Percentiles rank a stretch among this genome's conserved stretches.
These are phyloP conservation scores for Colossoma macropomum DNA, from an alignment of 2,113 vertebrate genomes.

Conservation along the genomic window DNA sequence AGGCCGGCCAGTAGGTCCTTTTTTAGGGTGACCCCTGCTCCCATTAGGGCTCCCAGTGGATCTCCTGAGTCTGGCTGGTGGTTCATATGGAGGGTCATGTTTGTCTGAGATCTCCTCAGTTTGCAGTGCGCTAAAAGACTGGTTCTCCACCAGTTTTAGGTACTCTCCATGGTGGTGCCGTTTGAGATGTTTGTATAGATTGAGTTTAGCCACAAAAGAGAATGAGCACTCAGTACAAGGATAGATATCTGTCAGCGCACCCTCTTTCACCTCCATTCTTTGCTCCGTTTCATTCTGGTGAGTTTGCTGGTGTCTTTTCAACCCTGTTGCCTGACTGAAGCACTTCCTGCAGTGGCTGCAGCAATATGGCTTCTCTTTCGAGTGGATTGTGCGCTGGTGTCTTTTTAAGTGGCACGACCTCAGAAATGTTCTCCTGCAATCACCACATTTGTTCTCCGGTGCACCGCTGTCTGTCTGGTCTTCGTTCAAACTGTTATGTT, in stretches of 20 bases:
- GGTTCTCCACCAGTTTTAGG: conserved; percentile 38
- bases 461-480: background rate
- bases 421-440: conserved; percentile 57
- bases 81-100: conserved; percentile 53
- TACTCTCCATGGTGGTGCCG: conserved; percentile 48
- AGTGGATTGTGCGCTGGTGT: conserved; percentile 61
- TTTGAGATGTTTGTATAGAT: conserved; percentile 51
- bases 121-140: background rate
- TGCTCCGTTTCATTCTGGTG: conserved; percentile 37
- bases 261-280: background rate
- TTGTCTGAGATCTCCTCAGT: conserved; percentile 19
- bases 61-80: conserved; percentile 11
- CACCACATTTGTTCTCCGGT: conserved; percentile 40
- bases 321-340: conserved; percentile 59
- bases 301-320: conserved; percentile 60
- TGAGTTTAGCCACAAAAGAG: conserved; percentile 45
- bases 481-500: background rate
- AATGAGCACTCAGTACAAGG: conserved; percentile 47
- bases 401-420: conserved; percentile 57
- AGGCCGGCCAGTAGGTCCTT: conserved; percentile 21
- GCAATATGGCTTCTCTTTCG: conserved; percentile 60
- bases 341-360: conserved; percentile 59
- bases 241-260: background rate
- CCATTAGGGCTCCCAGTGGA: background rate
- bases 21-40: conserved; percentile 27